phyloP scores from a whole-genome alignment of 1,140 invertebrate genomes.

The Ceratitis capitata region DNA sequence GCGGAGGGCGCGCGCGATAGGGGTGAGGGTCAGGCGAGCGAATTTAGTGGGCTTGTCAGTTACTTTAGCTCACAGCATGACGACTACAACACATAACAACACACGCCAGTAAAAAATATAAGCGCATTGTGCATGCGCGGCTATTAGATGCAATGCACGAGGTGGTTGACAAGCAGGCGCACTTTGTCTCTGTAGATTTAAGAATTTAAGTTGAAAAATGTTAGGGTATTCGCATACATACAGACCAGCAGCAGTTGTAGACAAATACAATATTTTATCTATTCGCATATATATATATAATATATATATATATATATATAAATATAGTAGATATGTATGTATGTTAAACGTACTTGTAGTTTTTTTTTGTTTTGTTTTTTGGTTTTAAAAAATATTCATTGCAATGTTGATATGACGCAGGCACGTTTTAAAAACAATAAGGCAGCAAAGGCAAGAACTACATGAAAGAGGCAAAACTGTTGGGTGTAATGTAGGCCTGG shows the following conservation, averaged over 20 bases:
- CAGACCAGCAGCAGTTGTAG: not conserved
- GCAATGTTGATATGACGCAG: not conserved
- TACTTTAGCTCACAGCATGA: conserved; percentile 84
- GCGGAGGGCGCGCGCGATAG: conserved; percentile 43
- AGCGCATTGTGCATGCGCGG: not conserved
- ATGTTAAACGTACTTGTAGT: not conserved
- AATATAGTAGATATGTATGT: not conserved
- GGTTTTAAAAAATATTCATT: not conserved
- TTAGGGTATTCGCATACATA: not conserved
- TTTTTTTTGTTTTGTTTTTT: not conserved
- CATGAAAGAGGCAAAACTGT: not conserved
- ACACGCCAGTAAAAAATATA: not conserved
- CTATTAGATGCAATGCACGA: not conserved
- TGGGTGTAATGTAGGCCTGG: not conserved
- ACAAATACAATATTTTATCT: conserved; percentile 13
- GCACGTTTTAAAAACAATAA: not conserved
- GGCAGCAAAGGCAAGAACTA: not conserved
- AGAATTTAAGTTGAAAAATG: not conserved
- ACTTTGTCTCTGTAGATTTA: not conserved
- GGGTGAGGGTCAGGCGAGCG: conserved; percentile 62
- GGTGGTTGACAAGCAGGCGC: not conserved
- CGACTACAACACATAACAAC: conserved; percentile 65
- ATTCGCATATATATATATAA: conserved; percentile 5
- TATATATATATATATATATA: conserved; percentile 8
- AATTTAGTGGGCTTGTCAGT: conserved; percentile 82